These are phyloP conservation scores for Myiopsitta monachus DNA, from an alignment of 2,113 vertebrate genomes.

Conservation along the genomic window DNA sequence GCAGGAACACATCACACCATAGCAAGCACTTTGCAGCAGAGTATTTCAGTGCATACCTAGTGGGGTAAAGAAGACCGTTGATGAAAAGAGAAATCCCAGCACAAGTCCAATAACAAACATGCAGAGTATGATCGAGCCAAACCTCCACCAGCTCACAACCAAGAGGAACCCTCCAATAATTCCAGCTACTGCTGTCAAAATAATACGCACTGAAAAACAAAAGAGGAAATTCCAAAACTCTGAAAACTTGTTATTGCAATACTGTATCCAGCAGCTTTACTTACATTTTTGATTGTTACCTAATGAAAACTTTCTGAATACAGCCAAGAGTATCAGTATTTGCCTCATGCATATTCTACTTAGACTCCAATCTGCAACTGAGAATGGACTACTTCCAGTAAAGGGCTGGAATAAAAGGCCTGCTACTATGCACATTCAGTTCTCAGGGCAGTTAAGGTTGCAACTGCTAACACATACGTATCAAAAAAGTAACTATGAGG, in stretches of 20 bases:
- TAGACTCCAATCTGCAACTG: background rate
- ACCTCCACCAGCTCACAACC: slow-evolving; percentile 90
- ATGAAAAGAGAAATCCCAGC: slow-evolving; percentile 84
- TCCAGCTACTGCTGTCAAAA: slow-evolving; percentile 80
- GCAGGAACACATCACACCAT: background rate
- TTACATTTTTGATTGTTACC: background rate
- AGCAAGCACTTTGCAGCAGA: background rate
- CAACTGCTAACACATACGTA: background rate
- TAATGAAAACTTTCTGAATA: background rate
- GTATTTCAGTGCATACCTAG: slow-evolving; percentile 76
- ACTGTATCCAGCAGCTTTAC: background rate
- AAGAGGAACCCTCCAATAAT: slow-evolving; percentile 81
- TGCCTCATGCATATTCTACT: background rate
- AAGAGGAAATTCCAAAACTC: background rate
- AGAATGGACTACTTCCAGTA: no score
- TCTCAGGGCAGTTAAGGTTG: background rate
- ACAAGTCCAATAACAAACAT: slow-evolving; percentile 83
- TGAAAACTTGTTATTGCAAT: background rate
- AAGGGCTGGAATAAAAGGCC: background rate
- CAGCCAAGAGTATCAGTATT: background rate
- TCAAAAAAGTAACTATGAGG: background rate
- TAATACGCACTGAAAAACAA: slow-evolving; percentile 77
- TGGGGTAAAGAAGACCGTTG: slow-evolving; percentile 84
- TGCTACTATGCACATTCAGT: background rate
- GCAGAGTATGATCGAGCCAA: slow-evolving; percentile 81